Evolutionary conservation across 2,113 vertebrate species (phyloP).

Genomic region (Ardeotis arabs): DNA sequence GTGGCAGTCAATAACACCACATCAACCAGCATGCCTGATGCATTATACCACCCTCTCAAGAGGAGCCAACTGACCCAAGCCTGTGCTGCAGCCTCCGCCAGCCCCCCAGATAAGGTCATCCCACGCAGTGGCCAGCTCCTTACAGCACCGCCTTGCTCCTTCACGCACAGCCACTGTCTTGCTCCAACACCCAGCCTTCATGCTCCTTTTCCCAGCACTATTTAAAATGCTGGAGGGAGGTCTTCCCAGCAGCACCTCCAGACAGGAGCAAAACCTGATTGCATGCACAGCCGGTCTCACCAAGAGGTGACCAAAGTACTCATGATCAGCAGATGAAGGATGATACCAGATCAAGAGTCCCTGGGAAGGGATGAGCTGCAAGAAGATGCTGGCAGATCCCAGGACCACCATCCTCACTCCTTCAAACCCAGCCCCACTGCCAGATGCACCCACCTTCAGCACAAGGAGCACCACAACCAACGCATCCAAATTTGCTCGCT

Average conservation of each 20-base stretch:
- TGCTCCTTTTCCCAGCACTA: accelerated
- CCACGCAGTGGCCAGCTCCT: background rate
- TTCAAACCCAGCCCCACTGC: accelerated
- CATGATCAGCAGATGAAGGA: background rate
- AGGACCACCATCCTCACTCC: background rate
- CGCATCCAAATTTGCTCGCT: accelerated
- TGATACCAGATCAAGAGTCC: background rate
- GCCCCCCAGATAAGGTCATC: accelerated
- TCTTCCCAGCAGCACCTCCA: background rate
- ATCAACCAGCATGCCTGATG: background rate
- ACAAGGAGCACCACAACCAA: background rate
- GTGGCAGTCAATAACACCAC: background rate
- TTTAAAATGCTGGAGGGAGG: background rate
- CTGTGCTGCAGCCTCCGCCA: background rate
- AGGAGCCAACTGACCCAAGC: background rate
- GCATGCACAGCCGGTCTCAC: accelerated
- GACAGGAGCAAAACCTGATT: background rate
- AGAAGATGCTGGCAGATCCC: background rate
- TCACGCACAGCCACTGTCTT: accelerated
- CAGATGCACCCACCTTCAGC: background rate
- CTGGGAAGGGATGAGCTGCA: background rate
- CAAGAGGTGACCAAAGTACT: background rate
- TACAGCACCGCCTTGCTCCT: background rate
- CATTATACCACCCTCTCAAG: background rate
- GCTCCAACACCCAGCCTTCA: background rate